Evolutionary conservation across 2,888 invertebrate species (phyloP).

Genomic region (Darwinula stevensoni): DNA sequence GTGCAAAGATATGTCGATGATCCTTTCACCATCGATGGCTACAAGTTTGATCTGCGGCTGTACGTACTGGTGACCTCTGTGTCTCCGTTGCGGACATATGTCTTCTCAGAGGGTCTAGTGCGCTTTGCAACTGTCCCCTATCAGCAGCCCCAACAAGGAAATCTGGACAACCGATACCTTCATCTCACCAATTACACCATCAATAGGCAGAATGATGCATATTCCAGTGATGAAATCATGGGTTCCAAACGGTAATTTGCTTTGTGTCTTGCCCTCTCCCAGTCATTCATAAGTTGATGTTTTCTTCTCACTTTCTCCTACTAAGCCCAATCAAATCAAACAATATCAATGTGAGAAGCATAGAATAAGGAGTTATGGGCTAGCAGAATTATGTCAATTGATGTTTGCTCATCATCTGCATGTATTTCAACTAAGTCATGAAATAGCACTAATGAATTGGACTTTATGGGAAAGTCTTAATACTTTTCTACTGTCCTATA

Average conservation of each 20-base stretch:
- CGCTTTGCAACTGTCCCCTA: slow-evolving; percentile 69
- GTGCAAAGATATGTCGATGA: background rate
- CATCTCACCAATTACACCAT: slow-evolving; percentile 81
- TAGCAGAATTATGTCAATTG: no score
- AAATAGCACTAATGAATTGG: no score
- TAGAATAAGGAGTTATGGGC: no score
- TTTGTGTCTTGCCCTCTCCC: no score
- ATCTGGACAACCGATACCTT: slow-evolving; percentile 67
- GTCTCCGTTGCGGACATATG: slow-evolving; percentile 59
- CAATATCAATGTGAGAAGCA: no score
- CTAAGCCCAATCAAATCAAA: no score
- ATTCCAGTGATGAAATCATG: slow-evolving; percentile 47
- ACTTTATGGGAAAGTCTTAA: no score
- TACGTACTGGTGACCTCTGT: slow-evolving; percentile 68
- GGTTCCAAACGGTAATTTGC: slow-evolving; percentile 63
- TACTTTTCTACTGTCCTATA: no score
- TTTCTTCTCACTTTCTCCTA: no score
- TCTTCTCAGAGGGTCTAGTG: slow-evolving; percentile 69
- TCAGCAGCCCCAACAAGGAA: slow-evolving; percentile 45
- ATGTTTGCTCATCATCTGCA: no score
- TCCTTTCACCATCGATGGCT: slow-evolving; percentile 14
- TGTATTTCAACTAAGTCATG: no score
- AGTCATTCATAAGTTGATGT: no score
- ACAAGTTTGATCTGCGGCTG: slow-evolving; percentile 67
- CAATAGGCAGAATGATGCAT: slow-evolving; percentile 62